A percentile compares a stretch with the other conserved stretches of the same genome.
These are phyloP conservation scores for Acleris cristana DNA, from an alignment of 2,888 invertebrate species.

Conservation along the genomic window DNA sequence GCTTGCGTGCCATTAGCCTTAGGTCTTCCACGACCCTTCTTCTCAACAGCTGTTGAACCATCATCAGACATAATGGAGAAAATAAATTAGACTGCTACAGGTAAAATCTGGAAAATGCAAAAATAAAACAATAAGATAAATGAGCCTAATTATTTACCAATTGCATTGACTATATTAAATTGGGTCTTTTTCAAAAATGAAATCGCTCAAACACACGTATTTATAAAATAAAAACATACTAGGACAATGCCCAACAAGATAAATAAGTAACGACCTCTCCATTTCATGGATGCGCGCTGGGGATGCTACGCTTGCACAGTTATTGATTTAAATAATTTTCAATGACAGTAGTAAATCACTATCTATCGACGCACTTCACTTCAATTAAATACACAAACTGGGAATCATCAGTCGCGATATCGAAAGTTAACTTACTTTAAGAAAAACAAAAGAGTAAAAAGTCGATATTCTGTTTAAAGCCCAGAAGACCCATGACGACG, in stretches of 20 bases:
- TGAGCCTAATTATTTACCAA: not conserved
- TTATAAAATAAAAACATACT: no score
- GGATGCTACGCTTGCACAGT: conserved; percentile 23
- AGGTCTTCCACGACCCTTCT: conserved; percentile 81
- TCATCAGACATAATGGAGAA: conserved; percentile 78
- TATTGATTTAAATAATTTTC: conserved; percentile 32
- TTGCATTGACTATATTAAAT: not conserved
- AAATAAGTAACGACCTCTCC: conserved; percentile 6
- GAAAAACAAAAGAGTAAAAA: conserved; percentile 36
- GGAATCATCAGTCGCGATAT: not conserved
- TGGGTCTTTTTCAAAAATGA: no score
- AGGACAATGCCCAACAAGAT: not conserved
- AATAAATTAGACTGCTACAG: conserved; percentile 50
- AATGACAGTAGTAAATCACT: conserved; percentile 11
- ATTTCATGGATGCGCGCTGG: conserved; percentile 25
- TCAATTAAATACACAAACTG: not conserved
- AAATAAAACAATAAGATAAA: conserved; percentile 8
- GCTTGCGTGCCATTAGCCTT: conserved; percentile 80
- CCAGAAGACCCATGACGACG: conserved; percentile 24
- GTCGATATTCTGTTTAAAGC: conserved; percentile 30
- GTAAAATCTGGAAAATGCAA: conserved; percentile 55
- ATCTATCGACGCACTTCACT: not conserved
- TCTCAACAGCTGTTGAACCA: conserved; percentile 79
- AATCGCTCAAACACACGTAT: no score
- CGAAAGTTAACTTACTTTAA: not conserved